Evolutionary conservation across 2,888 invertebrate species (phyloP).

Genomic region (Microctonus aethiopoides): DNA sequence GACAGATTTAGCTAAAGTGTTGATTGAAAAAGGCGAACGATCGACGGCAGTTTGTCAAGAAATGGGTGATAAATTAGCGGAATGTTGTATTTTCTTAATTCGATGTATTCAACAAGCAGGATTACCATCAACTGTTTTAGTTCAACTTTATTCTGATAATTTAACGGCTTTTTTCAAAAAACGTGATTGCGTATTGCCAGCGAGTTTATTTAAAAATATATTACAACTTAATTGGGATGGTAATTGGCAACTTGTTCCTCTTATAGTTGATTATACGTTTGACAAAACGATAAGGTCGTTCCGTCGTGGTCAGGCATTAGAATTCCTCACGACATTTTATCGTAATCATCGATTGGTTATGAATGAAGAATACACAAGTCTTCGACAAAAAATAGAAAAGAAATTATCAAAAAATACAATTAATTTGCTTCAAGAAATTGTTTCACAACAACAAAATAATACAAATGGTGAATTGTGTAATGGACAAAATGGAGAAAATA

Average conservation of each 20-base stretch:
- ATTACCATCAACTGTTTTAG: conserved; percentile 61
- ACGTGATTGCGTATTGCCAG: conserved; percentile 75
- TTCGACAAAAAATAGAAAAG: conserved; percentile 67
- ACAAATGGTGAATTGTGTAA: conserved; percentile 50
- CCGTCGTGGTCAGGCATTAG: conserved; percentile 76
- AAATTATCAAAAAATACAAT: conserved; percentile 67
- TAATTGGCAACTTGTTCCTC: conserved; percentile 71
- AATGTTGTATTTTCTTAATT: conserved; percentile 75
- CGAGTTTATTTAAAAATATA: conserved; percentile 75
- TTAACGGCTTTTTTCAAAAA: conserved; percentile 73
- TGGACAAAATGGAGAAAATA: conserved; percentile 35
- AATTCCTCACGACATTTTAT: conserved; percentile 76
- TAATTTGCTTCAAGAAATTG: conserved; percentile 63
- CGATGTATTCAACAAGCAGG: conserved; percentile 71
- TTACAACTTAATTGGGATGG: conserved; percentile 76
- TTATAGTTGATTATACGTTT: conserved; percentile 73
- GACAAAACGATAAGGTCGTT: conserved; percentile 73
- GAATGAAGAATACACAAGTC: conserved; percentile 61
- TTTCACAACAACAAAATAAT: conserved; percentile 56
- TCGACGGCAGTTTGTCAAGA: conserved; percentile 75
- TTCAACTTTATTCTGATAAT: conserved; percentile 70
- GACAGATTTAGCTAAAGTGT: conserved; percentile 67
- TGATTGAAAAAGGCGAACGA: conserved; percentile 74
- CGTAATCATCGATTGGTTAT: conserved; percentile 71
- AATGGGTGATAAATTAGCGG: conserved; percentile 74